Percentiles rank a stretch among this genome's conserved stretches.
Evolutionary conservation across 2,113 vertebrate species (phyloP).

Genomic region (Triplophysa rosa): DNA sequence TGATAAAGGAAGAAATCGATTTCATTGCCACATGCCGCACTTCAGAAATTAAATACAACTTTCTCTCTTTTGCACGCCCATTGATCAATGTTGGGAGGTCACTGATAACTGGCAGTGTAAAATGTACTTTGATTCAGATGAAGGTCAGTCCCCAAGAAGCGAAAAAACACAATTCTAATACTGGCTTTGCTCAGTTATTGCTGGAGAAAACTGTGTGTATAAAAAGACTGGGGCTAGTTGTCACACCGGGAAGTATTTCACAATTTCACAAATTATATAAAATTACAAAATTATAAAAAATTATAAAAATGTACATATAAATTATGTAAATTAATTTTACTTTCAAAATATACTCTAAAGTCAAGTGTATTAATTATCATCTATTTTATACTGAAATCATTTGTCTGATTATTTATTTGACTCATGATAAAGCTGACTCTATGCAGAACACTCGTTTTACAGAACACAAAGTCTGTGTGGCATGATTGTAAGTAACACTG

Average conservation of each 20-base stretch:
- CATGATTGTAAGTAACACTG: not conserved
- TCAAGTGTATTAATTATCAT: no score
- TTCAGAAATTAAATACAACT: constrained; percentile 10
- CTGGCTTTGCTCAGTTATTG: not conserved
- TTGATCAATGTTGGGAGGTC: constrained; percentile 24
- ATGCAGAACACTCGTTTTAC: not conserved
- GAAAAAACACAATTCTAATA: not conserved
- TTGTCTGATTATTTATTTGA: not conserved
- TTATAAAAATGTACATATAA: no score
- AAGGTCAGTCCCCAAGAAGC: not conserved
- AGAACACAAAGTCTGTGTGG: not conserved
- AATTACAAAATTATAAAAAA: no score
- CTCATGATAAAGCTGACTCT: not conserved
- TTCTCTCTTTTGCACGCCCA: not conserved
- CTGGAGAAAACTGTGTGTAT: not conserved
- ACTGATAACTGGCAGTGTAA: constrained; percentile 8
- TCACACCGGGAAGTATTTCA: no score
- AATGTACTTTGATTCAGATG: constrained; percentile 28
- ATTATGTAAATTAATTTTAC: no score
- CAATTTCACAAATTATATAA: no score
- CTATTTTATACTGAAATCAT: not conserved
- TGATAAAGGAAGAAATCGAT: constrained; percentile 23
- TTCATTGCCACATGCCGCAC: constrained; percentile 21
- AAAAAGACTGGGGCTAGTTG: no score
- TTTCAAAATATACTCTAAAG: no score